Base-by-base conservation (phyloP, 2,113 vertebrate species). In the Cyprinodon tularosa region DNA sequence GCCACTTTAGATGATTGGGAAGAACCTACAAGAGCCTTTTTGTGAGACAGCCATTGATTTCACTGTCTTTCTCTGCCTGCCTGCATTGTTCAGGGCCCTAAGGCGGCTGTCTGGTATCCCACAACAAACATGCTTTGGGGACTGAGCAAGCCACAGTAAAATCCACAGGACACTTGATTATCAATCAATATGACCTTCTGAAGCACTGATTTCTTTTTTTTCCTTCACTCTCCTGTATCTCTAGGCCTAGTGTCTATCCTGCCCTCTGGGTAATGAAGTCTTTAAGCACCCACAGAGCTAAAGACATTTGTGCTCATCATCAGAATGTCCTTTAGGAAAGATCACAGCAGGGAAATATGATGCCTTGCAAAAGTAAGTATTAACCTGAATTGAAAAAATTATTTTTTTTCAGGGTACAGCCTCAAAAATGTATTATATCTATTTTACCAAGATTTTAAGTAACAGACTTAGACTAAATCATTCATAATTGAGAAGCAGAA, bases 131-230 rank as follows among this genome's bases (percentile, higher is more conserved):
- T 78, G 83, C 81, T 36, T 68, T 69, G 68, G 80, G 74, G 82
- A 59, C 47, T 62, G 72, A 86, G 74, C 68, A 81, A 83, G 76
- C 71, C 87, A 76, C 72, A 80, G 86, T 70, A 66, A 74, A 82
- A 81, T 87, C 84, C 86, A 77, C 68, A 60, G 87, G 86, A 81
- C 80, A 83, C 78, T 85, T 45, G n/a, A 66, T 90, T 81, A 91
- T 89, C 90, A 92, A 91, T 92, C 89, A 86, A 92, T 90, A 91
- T 73, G 86, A 93, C 92, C 92, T 93, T 92, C 87, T 63, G 66
- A 67, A 82, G 72, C 61, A 63, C 74, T 76, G 63, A 79, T 64
- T 90, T 63, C 70, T 66, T 74, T 77, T 8, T 57, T 53, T 72
- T 66, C 68, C 74, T 73, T 64, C 44, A 47, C 67, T 83, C 73